phyloP scores from a whole-genome alignment of 92 coral and sea anemone species.

The Paragorgia papillata region DNA sequence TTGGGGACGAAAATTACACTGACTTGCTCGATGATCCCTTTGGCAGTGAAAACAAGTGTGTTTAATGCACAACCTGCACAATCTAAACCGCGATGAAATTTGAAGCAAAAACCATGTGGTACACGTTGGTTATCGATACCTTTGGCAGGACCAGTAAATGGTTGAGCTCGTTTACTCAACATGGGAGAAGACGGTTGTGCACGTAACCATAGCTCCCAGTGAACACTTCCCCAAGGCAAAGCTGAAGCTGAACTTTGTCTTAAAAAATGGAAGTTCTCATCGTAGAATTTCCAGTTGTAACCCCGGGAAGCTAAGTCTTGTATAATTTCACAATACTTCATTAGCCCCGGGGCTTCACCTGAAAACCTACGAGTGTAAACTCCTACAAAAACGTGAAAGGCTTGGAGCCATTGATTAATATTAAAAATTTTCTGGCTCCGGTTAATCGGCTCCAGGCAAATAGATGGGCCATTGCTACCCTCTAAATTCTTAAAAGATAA shows the following conservation, averaged over 20 bases:
- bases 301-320: slow-evolving; percentile 33
- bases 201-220: slow-evolving; percentile 55
- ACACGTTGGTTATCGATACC: slow-evolving; percentile 2
- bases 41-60: slow-evolving; percentile 54
- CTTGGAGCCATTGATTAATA: slow-evolving; percentile 34
- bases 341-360: slow-evolving; percentile 29
- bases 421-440: slow-evolving; percentile 25
- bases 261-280: slow-evolving; percentile 36
- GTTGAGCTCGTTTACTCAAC: too few species aligned
- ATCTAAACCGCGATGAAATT: slow-evolving; percentile 33
- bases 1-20: slow-evolving; percentile 57
- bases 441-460: slow-evolving; percentile 44
- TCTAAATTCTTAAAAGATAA: slow-evolving; percentile 35
- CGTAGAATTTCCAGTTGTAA: slow-evolving; percentile 44
- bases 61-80: slow-evolving; percentile 51
- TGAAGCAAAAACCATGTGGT: slow-evolving; percentile 50
- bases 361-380: slow-evolving; percentile 27
- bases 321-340: slow-evolving; percentile 34
- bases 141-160: neutral
- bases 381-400: slow-evolving; percentile 45
- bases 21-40: slow-evolving; percentile 28
- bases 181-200: slow-evolving; percentile 34
- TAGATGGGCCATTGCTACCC: slow-evolving; percentile 21
- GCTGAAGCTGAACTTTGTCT: neutral
- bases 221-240: slow-evolving; percentile 38